Evolutionary conservation across 2,113 vertebrate genomes (phyloP), one percentile per base, ranked within the genome.

Genomic region (Vulpes ferrilata): DNA sequence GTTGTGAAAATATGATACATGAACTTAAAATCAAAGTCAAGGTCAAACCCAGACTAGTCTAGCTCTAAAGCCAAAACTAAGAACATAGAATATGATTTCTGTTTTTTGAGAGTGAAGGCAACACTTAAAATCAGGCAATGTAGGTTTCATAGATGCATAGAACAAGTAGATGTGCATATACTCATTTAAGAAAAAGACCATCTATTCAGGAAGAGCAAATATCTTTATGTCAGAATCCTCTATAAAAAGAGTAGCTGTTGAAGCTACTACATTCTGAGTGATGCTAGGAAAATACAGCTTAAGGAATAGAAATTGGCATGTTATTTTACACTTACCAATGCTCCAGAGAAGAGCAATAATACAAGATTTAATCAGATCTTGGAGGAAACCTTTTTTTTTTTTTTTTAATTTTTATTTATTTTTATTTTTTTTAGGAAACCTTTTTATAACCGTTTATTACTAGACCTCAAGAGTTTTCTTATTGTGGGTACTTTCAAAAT

Each of bases 261-360:
- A 90, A 73, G 57, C 3, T 16, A 55, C 90, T 60, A 60, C 27
- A 19, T 87, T 94, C 51, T 67, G 17, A 7, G 48, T 71, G 67
- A 57, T 35, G 38, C 76, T 94, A 87, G 69, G 76, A 43, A 95
- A 38, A 96, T 97, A 90, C 38, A 81, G 59, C 16, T 60, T 51
- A 43, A n/a, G 80, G 22, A 19, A 76, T 86, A 86, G 88, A 95
- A 97, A 85, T 2, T 59, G 91, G 16, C 81, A 48, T 5, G 71
- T 98, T 93, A 10, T 95, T 96, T 67, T 78, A 84, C 11, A 55
- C 53, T 91, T 13, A 35, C 48, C 53, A 51, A 30, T 30, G 3
- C 27, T 7, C 27, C 15, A 79, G 78, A 93, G 51, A 93, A 94
- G 90, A 38, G 3, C 19, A 51, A 38, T 89, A 57, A 48, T 69